These are phyloP conservation scores for Axis porcinus DNA, from an alignment of 2,113 vertebrate species.

Conservation along the genomic window DNA sequence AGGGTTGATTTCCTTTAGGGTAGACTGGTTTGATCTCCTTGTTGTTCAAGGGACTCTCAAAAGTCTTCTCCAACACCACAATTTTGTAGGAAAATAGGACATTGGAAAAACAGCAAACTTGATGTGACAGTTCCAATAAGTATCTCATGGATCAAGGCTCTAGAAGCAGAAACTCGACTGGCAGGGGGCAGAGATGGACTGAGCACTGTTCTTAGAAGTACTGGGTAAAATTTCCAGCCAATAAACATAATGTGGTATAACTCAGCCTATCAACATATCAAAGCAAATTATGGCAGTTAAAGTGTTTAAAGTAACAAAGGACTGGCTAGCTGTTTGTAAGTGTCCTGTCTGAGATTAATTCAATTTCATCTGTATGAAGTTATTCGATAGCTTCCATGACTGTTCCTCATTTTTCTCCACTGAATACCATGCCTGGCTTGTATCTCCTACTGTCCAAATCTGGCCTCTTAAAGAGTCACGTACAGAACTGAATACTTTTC, in stretches of 20 bases:
- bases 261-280: background rate
- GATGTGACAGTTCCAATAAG: background rate
- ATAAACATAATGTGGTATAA: background rate
- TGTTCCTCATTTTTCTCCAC: background rate
- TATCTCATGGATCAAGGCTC: background rate
- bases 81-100: background rate
- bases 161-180: background rate
- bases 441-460: background rate
- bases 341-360: background rate
- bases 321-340: background rate
- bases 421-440: background rate
- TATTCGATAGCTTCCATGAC: background rate
- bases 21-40: background rate
- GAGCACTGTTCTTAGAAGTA: constrained; percentile 19
- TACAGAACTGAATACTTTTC: background rate
- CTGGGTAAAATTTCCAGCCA: background rate
- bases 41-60: background rate
- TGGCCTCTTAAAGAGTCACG: background rate
- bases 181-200: background rate
- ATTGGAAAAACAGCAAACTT: background rate
- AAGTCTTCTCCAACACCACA: background rate
- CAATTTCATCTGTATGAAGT: background rate
- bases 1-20: background rate
- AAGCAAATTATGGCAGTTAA: background rate
- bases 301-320: background rate